Evolutionary conservation across 2,797 vertebrate genomes (phyloP), one percentile per base, ranked within the genome.

Genomic region (Euphonia xanthogaster): DNA sequence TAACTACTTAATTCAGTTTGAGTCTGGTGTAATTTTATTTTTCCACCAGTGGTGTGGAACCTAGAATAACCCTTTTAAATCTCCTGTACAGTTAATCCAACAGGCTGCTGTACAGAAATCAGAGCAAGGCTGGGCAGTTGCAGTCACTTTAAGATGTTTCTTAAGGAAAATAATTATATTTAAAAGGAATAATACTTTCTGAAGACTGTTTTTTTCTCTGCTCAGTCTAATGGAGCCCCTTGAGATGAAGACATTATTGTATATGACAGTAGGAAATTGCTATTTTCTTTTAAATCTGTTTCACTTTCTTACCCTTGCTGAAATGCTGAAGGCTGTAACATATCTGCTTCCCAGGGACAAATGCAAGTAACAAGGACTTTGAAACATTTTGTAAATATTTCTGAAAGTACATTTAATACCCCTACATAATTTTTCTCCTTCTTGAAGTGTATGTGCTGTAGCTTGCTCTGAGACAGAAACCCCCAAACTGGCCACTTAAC

Each of bases 1-100:
- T 86, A 86, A 74, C 75, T 72, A 53, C 58, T 54, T 93, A 86
- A 94, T 93, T 95, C 88, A 72, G 62, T 91, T 94, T 94, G 31
- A 19, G n/a, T 65, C 68, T 86, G n/a, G 65, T 68, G 54, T 77
- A 88, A 88, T 85, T 94, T 77, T 88, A 79, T 91, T 91, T 91
- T 93, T 83, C 42, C 40, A 94, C 35, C 61, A 68, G 42, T 72
- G 18, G 57, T 93, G 61, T 1, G 10, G 94, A 96, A 93, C 45
- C 51, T 53, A 82, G 63, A 88, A 92, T 81, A 93, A 92, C 51
- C 44, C 70, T 86, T 90, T 94, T 45, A 90, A 90, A 80, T 84
- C 70, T 83, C 25, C 20, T 45, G 40, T 66, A 57, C 45, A 73
- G 55, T 62, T 92, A 75, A 94, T 85, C 74, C 92, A 82, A 53